Evolutionary conservation across 2,888 invertebrate genomes (phyloP), one percentile per base, ranked within the genome.

Genomic region (Rhorus exstirpatorius): DNA sequence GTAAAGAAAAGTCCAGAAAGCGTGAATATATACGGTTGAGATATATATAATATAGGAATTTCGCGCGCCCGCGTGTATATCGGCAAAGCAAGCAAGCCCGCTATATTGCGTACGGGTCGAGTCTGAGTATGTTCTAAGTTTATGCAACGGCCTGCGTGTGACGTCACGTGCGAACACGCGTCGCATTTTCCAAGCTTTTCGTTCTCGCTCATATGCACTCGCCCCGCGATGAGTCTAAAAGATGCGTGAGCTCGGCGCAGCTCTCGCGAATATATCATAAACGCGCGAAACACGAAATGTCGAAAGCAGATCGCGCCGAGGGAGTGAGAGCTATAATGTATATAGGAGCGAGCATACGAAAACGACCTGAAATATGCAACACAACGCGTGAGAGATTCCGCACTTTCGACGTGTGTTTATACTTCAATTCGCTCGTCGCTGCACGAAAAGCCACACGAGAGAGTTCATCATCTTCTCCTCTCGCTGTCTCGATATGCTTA

Each of bases 111-210:
- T 41, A 53, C 55, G 65, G 65, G 60, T 67, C 65, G 67, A n/a
- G n/a, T 72, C 41, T 51, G 71, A 65, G 81, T 81, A 77, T 67
- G 71, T 77, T 81, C 81, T 67, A 81, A 81, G 81, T 77, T 77
- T 81, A 81, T 81, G 81, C 81, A 81, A 77, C 71, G 76, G 63
- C 67, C 65, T 71, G 63, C 67, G 58, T 71, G 76, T 81, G 80
- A 81, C 80, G 80, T 81, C 80, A 81, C 80, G 75, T 65, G 71
- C 76, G 76, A 81, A 65, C 53, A 19, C 53, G 41, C 61, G 44
- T 53, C 68, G 63, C n/a, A n/a, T 68, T 70, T 77, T 63, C 19
- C 55, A 63, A 76, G 46, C 76, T 80, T 70, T 79, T 81, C 79
- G 76, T 31, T 63, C 71, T 75, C 61, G 67, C 61, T 51, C 14